Base-by-base conservation (phyloP, 2,888 invertebrate genomes). In the Sylvicola cinctus region DNA sequence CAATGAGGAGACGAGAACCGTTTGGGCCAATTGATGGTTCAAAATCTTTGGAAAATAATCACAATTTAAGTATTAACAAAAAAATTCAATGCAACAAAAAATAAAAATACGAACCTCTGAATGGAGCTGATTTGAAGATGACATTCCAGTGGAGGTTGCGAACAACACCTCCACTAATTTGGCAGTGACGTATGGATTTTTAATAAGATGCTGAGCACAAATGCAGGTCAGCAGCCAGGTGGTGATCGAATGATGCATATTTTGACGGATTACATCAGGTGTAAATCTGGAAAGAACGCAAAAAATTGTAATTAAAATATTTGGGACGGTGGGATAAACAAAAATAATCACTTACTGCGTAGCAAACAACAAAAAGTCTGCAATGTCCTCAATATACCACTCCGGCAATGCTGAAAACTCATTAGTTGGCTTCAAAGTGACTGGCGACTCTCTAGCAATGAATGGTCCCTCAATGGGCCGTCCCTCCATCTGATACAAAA, bases 301-400 rank as follows among this genome's bases (percentile, higher is more conserved):
- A 20, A 6, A 35, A 42, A 16, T 27, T n/a, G n/a, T 32, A 29
- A 26, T 14, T 28, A 26, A 27, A 20, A 33, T 36, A 8, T 32
- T 23, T 31, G 12, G 16, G 38, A 26, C 25, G 4, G 25, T 15
- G 8, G n/a, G 30, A 14, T 25, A n/a, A 13, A 11, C 25, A 8
- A 23, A 10, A 23, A 10, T 16, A n/a, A 29, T 15, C 10, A 74
- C 83, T 79, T 61, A 87, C 85, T 88, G 88, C 49, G 93, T 69
- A 3, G 83, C 74, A 52, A 93, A 91, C 23, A 91, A 69, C 48
- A 95, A 68, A 59, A 95, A 88, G 59, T 96, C 95, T 10, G 95
- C 90, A 45, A 95, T 79, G 54, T 96, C 95, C 60, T 96, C 96
- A 44, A 96, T 74, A 56, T 90, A 87, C 81, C 91, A 95, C 63